Evolutionary conservation across 2,113 vertebrate species (phyloP).

Genomic region (Pristiophorus japonicus): DNA sequence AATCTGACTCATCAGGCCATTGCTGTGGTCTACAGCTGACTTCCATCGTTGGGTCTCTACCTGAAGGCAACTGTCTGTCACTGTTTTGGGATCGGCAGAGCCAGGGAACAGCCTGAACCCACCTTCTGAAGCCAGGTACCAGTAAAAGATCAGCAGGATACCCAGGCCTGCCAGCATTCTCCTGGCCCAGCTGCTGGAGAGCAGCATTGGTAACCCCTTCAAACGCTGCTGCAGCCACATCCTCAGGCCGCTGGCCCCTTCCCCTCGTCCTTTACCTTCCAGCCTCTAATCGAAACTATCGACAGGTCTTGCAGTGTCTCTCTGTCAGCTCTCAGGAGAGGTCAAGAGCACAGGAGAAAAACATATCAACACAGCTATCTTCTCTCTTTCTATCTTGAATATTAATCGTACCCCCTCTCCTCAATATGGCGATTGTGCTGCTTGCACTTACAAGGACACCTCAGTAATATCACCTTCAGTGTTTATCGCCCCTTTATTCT

Average conservation of each 20-base stretch:
- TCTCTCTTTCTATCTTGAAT: neutral
- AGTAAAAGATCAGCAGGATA: constrained; percentile 73
- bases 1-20: constrained; percentile 52
- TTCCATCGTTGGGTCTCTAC: constrained; percentile 66
- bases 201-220: constrained; percentile 83
- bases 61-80: constrained; percentile 66
- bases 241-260: constrained; percentile 36
- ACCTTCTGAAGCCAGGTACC: constrained; percentile 69
- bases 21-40: constrained; percentile 53
- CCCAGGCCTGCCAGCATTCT: constrained; percentile 66
- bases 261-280: neutral
- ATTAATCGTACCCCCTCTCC: neutral
- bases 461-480: neutral
- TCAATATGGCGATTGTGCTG: neutral
- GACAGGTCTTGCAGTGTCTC: neutral
- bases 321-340: neutral
- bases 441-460: neutral
- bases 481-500: neutral
- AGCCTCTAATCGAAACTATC: neutral
- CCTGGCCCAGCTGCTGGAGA: constrained; percentile 88
- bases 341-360: neutral
- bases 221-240: constrained; percentile 92
- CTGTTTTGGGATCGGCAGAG: constrained; percentile 52
- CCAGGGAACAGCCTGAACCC: constrained; percentile 55
- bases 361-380: neutral